Evolutionary conservation across 92 coral and sea anemone species (phyloP).

Genomic region (Palythoa grandiflora): DNA sequence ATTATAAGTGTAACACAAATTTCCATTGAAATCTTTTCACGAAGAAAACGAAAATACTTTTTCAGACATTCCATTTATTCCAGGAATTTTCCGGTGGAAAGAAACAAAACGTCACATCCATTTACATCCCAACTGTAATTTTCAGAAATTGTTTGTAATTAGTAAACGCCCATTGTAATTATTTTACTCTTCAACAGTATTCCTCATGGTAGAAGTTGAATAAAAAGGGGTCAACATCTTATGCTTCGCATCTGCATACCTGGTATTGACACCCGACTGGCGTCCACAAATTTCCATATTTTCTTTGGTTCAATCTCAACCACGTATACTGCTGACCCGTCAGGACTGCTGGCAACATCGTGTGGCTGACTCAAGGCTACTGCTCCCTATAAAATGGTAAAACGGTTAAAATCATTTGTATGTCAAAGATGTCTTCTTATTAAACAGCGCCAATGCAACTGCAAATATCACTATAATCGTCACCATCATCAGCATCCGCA

Average conservation of each 20-base stretch:
- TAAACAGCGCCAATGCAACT: background rate
- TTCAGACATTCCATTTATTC: no score
- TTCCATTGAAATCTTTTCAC: no score
- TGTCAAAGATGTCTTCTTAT: background rate
- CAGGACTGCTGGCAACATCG: slow-evolving; percentile 77
- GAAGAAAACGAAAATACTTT: no score
- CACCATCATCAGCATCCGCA: background rate
- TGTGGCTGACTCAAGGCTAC: slow-evolving; percentile 77
- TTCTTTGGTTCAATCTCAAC: slow-evolving; percentile 83
- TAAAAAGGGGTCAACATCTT: background rate
- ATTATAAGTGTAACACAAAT: no score
- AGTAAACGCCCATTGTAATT: no score
- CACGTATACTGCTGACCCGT: slow-evolving; percentile 80
- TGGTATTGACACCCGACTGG: background rate
- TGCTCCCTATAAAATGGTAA: slow-evolving; percentile 20
- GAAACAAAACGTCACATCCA: no score
- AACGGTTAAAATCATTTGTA: background rate
- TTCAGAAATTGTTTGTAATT: no score
- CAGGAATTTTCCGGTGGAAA: no score
- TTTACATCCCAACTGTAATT: no score
- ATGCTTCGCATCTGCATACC: background rate
- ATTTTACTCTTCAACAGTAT: no score
- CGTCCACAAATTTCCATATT: slow-evolving; percentile 78
- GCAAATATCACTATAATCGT: no score
- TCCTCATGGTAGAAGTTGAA: background rate